Conservation (phyloP, 2,888 invertebrate genomes). For the Marronus borbonicus region DNA sequence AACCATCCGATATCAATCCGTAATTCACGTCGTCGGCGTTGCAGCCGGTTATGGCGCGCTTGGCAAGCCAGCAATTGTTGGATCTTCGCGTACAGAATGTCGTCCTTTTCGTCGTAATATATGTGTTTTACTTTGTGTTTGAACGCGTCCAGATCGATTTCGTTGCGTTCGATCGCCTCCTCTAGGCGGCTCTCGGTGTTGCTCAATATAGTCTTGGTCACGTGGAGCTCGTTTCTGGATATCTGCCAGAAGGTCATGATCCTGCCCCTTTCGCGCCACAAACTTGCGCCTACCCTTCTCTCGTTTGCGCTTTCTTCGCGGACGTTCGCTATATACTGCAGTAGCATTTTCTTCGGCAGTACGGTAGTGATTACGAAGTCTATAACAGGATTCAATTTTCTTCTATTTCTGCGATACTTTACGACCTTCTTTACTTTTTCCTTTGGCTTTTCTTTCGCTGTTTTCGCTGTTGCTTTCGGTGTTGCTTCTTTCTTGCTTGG, state of each 20-base stretch:
- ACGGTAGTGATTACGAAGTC: neutral
- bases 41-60: neutral
- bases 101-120: neutral
- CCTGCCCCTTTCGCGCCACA: neutral
- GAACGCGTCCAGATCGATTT: neutral
- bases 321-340: neutral
- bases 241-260: conserved; percentile 6
- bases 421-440: neutral
- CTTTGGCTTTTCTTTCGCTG: too few species aligned
- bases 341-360: neutral
- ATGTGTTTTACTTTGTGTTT: neutral
- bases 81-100: neutral
- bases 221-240: neutral
- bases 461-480: neutral
- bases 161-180: neutral
- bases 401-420: neutral
- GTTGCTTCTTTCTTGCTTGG: neutral
- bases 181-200: neutral
- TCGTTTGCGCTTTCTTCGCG: neutral
- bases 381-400: neutral
- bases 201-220: neutral
- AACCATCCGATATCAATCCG: neutral
- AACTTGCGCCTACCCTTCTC: neutral
- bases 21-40: neutral
- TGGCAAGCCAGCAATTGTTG: neutral